Conservation (phyloP, 2,888 invertebrate species). For the Zele albiditarsus region DNA sequence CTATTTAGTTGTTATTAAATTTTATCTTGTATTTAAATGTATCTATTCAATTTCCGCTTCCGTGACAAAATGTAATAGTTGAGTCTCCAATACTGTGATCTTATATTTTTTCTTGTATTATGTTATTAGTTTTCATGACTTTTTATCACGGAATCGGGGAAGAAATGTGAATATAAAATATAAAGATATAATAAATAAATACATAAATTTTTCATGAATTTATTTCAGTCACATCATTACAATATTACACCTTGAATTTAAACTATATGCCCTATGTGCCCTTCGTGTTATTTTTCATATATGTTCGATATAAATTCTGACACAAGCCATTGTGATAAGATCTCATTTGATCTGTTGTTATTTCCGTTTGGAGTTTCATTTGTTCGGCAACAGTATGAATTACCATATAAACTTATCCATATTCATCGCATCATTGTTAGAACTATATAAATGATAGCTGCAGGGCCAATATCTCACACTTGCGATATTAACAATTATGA, state of each 20-base stretch:
- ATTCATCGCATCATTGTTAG: neutral
- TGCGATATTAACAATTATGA: too few species aligned
- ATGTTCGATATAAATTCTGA: neutral
- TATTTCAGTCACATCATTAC: neutral
- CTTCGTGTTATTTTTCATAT: neutral
- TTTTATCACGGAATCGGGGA: neutral
- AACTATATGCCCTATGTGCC: neutral
- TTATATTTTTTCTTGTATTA: neutral
- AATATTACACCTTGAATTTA: neutral
- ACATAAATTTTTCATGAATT: neutral
- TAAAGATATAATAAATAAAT: neutral
- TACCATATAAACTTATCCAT: neutral
- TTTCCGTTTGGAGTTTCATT: neutral
- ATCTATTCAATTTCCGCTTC: neutral
- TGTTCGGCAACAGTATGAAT: neutral
- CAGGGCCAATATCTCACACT: neutral
- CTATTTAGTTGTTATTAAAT: conserved; percentile 1
- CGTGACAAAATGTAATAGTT: neutral
- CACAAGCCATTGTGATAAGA: neutral
- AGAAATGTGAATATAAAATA: neutral
- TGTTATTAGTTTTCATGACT: neutral
- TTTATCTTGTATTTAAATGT: conserved; percentile 22
- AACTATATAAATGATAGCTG: neutral
- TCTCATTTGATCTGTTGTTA: neutral
- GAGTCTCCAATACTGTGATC: conserved; percentile 3